Evolutionary conservation across 2,797 vertebrate genomes (phyloP).

Genomic region (Eupleurogrammus muticus): DNA sequence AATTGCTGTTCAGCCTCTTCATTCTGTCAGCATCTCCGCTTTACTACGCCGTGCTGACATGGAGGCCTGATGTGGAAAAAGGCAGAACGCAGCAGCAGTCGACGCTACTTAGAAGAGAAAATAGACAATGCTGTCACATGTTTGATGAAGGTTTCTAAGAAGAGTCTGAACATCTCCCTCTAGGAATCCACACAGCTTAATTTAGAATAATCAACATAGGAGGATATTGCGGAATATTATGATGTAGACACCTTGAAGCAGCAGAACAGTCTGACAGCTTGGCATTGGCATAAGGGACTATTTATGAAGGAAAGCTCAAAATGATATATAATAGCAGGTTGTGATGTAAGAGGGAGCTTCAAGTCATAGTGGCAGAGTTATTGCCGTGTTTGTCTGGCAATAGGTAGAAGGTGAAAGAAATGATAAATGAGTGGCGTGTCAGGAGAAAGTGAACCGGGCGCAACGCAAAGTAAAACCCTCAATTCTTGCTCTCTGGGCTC

Average conservation of each 20-base stretch:
- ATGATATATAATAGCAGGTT: slow-evolving; percentile 11
- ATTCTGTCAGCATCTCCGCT: slow-evolving; percentile 13
- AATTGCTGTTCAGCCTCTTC: slow-evolving; percentile 15
- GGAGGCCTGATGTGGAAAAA: slow-evolving; percentile 5
- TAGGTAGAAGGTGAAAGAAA: slow-evolving; percentile 26
- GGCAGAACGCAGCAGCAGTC: not conserved
- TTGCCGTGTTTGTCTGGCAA: slow-evolving; percentile 8
- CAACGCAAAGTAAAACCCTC: slow-evolving; percentile 29
- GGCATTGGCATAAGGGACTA: slow-evolving; percentile 2
- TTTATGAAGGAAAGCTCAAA: slow-evolving; percentile 7
- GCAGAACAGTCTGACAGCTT: slow-evolving; percentile 24
- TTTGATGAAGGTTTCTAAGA: slow-evolving; percentile 47
- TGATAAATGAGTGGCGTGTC: slow-evolving; percentile 20
- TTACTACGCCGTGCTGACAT: not conserved
- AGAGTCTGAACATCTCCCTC: slow-evolving; percentile 31
- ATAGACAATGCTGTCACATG: slow-evolving; percentile 36
- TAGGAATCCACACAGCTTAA: slow-evolving; percentile 36
- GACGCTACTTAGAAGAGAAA: slow-evolving; percentile 31
- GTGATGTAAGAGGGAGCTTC: slow-evolving; percentile 16
- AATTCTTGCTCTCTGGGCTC: slow-evolving; percentile 40
- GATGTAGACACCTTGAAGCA: slow-evolving; percentile 4
- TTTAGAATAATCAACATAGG: slow-evolving; percentile 28
- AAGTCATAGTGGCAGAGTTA: slow-evolving; percentile 14
- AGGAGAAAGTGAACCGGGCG: slow-evolving; percentile 20
- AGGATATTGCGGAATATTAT: slow-evolving; percentile 11